Evolutionary conservation across 64 coral and sea anemone species (phyloP), one percentile per base, ranked within the genome.

Genomic region (Dendronephthya gigantea): DNA sequence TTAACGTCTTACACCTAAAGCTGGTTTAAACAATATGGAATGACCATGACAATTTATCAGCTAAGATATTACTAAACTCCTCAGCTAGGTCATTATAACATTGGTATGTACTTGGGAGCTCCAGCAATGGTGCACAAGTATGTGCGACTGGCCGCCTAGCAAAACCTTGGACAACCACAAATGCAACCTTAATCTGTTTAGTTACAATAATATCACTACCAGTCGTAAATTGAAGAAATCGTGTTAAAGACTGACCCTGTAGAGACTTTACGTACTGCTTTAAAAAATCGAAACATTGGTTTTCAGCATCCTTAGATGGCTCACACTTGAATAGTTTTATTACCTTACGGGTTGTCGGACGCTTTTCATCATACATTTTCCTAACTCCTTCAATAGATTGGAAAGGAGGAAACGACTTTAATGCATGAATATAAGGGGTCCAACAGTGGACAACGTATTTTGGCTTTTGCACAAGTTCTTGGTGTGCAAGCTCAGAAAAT

Each of bases 71-170:
- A 29, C 22, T 83, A 15, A 83, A 83, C 38, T 83, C 81, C 35
- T 83, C 35, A 16, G 40, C 40, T 17, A 83, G 22, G 31, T 3
- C 82, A 17, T 28, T 13, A 28, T 48, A 83, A 43, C 39, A 41
- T 27, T 43, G 34, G 49, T 83, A 83, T 23, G 82, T 83, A 22
- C 40, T 43, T 28, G 39, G 82, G 11, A 7, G 17, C 39, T 83
- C 82, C 23, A 83, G 39, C 41, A 30, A 45, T 22, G 49, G 32
- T 23, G 35, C 49, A 43, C 82, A 45, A 28, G 43, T 83, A 28
- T 83, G 45, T 2, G 82, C 82, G 15, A 83, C 82, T 83, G 82
- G 82, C 40, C 82, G 36, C 28, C 82, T 39, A 48, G 41, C 9
- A 10, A 52, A 22, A 52, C 50, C 50, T 52, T 52, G 13, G 23